Conservation (phyloP, 2,113 vertebrate species). For the Daubentonia madagascariensis region DNA sequence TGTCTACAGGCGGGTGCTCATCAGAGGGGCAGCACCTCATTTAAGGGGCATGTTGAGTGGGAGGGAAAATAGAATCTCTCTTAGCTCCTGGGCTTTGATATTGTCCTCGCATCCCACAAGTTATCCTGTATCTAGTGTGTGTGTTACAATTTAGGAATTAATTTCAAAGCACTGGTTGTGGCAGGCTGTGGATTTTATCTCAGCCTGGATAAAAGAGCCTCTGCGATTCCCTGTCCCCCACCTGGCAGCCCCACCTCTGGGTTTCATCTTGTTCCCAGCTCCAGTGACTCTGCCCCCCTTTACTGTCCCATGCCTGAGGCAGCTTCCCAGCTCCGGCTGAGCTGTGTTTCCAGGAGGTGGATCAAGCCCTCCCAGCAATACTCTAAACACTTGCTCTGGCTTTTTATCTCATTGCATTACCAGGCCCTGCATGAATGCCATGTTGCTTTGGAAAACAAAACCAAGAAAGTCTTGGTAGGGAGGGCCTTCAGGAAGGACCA, state of each 20-base stretch:
- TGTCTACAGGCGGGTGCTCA: no score
- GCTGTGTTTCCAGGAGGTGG: not conserved
- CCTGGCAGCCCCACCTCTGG: not conserved
- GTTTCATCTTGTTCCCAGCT: not conserved
- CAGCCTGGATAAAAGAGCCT: not conserved
- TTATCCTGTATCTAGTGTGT: not conserved
- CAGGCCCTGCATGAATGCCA: not conserved
- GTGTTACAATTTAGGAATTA: not conserved
- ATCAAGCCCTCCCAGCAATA: constrained; percentile 5
- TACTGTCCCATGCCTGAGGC: not conserved
- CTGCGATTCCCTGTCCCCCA: not conserved
- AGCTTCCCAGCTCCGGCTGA: constrained; percentile 7
- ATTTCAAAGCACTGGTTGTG: not conserved
- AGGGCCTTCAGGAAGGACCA: not conserved
- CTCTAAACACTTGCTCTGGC: constrained; percentile 18
- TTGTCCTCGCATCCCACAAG: not conserved
- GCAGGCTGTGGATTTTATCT: constrained; percentile 49
- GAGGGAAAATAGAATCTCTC: not conserved
- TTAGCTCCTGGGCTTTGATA: not conserved
- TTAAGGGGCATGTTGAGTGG: no score
- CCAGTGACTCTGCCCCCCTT: not conserved
- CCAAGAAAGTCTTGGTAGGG: not conserved
- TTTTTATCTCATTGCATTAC: constrained; percentile 69
- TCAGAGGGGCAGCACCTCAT: not conserved
- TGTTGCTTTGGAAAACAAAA: constrained; percentile 42